These are phyloP conservation scores for Brachypalpus laphriformis DNA, from an alignment of 2,888 invertebrate genomes.

Conservation along the genomic window DNA sequence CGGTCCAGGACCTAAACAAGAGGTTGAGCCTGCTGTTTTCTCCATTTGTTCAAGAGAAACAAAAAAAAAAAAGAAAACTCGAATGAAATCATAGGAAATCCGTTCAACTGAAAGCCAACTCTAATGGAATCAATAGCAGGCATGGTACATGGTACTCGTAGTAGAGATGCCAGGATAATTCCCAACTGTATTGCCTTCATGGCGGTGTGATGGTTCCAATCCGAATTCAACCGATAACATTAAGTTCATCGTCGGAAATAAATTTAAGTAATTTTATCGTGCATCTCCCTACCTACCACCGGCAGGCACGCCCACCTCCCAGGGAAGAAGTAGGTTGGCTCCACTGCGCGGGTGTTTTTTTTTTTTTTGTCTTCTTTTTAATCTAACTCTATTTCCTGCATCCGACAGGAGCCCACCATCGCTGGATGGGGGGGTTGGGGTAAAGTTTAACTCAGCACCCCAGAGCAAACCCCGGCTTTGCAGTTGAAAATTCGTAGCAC, in stretches of 20 bases:
- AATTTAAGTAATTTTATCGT: slow-evolving; percentile 74
- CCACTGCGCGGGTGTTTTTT: slow-evolving; percentile 19
- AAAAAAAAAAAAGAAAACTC: not conserved
- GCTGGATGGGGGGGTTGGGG: not conserved
- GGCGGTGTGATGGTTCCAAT: slow-evolving; percentile 52
- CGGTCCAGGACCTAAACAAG: slow-evolving; percentile 66
- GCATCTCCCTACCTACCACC: slow-evolving; percentile 23
- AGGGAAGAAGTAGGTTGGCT: slow-evolving; percentile 53
- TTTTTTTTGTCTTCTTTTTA: not conserved
- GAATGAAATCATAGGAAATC: slow-evolving; percentile 33
- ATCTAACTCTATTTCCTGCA: slow-evolving; percentile 60
- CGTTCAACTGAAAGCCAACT: slow-evolving; percentile 56
- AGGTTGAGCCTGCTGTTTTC: slow-evolving; percentile 39
- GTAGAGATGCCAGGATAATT: slow-evolving; percentile 53
- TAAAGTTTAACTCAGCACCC: slow-evolving; percentile 40
- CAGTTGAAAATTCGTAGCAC: slow-evolving; percentile 68
- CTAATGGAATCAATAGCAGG: slow-evolving; percentile 65
- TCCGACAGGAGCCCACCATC: slow-evolving; percentile 51
- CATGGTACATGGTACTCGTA: not conserved
- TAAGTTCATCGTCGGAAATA: slow-evolving; percentile 72
- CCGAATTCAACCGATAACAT: slow-evolving; percentile 69
- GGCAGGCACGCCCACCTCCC: slow-evolving; percentile 1
- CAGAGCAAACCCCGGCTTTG: not conserved
- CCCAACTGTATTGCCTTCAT: slow-evolving; percentile 44
- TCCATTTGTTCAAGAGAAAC: not conserved